Evolutionary conservation across 2,113 vertebrate species (phyloP).

Genomic region (Chaetops frenatus): DNA sequence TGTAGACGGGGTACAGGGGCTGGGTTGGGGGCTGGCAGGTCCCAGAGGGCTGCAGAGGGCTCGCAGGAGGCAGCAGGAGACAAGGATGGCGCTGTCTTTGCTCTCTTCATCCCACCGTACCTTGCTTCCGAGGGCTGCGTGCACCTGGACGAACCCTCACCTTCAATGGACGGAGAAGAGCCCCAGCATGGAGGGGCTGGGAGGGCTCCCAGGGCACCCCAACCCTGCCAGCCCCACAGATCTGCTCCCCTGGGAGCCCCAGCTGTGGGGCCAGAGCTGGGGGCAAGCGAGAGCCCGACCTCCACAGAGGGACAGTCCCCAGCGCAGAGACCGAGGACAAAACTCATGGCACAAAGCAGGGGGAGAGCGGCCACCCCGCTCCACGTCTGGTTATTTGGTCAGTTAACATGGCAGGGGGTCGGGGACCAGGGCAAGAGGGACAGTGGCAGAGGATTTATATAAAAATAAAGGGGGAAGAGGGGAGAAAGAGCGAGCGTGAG

Average conservation of each 20-base stretch:
- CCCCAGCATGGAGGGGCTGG: background rate
- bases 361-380: background rate
- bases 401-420: conserved; percentile 39
- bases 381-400: conserved; percentile 54
- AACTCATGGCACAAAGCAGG: background rate
- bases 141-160: background rate
- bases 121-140: background rate
- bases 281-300: background rate
- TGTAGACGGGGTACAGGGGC: background rate
- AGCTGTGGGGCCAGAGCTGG: background rate
- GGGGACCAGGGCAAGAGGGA: background rate
- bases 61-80: background rate
- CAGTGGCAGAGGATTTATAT: conserved; percentile 43
- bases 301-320: background rate
- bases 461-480: conserved; percentile 46
- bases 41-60: background rate
- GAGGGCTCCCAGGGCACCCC: background rate
- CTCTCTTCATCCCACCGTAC: background rate
- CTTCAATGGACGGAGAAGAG: conserved; percentile 36
- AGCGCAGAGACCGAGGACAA: background rate
- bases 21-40: background rate
- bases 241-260: background rate
- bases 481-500: background rate
- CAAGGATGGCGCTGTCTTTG: background rate
- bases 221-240: background rate